Conservation (phyloP, 2,888 invertebrate species). For the Platypus cylindrus region DNA sequence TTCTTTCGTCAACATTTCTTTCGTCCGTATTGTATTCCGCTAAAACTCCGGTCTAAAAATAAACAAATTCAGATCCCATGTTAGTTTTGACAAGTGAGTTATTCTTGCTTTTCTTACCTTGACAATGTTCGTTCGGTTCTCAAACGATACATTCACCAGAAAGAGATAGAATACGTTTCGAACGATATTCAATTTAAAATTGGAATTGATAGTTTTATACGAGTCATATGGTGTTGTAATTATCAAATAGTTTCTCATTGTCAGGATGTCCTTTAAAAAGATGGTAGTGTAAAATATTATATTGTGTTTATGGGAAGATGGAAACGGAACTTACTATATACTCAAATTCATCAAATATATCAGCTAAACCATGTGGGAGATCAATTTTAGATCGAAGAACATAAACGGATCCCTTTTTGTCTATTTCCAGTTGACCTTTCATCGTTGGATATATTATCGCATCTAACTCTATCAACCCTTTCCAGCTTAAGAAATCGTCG, state of each 20-base stretch:
- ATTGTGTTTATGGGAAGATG: constrained; percentile 2
- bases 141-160: constrained; percentile 36
- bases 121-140: constrained; percentile 33
- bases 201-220: constrained; percentile 38
- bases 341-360: constrained; percentile 44
- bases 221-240: constrained; percentile 42
- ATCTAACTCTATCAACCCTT: constrained; percentile 44
- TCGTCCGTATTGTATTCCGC: constrained; percentile 40
- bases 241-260: constrained; percentile 43
- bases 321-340: constrained; percentile 42
- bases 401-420: constrained; percentile 46
- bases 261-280: constrained; percentile 33
- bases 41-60: constrained; percentile 36
- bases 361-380: constrained; percentile 42
- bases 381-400: constrained; percentile 37
- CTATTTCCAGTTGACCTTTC: constrained; percentile 41
- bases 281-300: no score
- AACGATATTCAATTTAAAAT: constrained; percentile 38
- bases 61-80: no score
- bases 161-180: constrained; percentile 36
- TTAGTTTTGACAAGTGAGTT: no score
- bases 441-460: constrained; percentile 45
- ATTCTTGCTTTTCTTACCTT: constrained; percentile 28
- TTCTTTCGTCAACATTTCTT: constrained; percentile 21
- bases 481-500: constrained; percentile 41